These are phyloP conservation scores for Echinops telfairi DNA, from an alignment of 2,113 vertebrate species.

Conservation along the genomic window DNA sequence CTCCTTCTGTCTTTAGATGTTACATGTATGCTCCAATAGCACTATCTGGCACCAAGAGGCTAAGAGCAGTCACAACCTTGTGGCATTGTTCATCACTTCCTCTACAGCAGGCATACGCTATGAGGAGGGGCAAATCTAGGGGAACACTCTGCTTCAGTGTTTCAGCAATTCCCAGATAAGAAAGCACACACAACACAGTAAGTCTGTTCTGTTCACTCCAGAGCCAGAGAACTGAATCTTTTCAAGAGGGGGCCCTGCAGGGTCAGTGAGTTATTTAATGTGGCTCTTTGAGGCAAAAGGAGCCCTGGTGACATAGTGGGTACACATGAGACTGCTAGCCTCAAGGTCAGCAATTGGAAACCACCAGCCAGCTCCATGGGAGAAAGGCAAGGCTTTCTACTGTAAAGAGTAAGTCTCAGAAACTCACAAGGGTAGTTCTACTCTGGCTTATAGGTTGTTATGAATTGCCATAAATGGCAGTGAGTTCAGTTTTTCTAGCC, in stretches of 20 bases:
- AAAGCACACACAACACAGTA: background rate
- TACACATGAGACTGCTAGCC: too few relatives aligned
- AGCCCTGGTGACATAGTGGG: too few relatives aligned
- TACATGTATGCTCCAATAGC: background rate
- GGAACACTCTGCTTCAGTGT: background rate
- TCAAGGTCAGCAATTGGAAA: too few relatives aligned
- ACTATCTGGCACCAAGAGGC: background rate
- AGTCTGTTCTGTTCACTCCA: background rate
- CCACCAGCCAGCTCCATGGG: too few relatives aligned
- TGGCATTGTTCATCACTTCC: background rate
- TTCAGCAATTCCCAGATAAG: background rate
- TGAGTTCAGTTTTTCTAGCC: too few relatives aligned
- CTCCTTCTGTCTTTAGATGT: background rate
- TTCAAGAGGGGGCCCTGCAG: background rate
- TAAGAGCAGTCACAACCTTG: background rate
- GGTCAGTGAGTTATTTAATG: too few relatives aligned
- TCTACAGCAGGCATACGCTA: background rate
- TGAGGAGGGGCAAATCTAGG: background rate
- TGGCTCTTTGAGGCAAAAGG: too few relatives aligned
- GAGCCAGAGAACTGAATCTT: background rate
- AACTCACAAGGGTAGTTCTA: too few relatives aligned
- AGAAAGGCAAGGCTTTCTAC: too few relatives aligned
- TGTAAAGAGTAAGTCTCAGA: too few relatives aligned
- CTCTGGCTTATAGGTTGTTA: too few relatives aligned
- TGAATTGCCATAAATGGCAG: too few relatives aligned